A percentile compares a stretch with the other conserved stretches of the same genome.
Conservation (phyloP, 2,113 vertebrate species). For the Lepisosteus oculatus region DNA sequence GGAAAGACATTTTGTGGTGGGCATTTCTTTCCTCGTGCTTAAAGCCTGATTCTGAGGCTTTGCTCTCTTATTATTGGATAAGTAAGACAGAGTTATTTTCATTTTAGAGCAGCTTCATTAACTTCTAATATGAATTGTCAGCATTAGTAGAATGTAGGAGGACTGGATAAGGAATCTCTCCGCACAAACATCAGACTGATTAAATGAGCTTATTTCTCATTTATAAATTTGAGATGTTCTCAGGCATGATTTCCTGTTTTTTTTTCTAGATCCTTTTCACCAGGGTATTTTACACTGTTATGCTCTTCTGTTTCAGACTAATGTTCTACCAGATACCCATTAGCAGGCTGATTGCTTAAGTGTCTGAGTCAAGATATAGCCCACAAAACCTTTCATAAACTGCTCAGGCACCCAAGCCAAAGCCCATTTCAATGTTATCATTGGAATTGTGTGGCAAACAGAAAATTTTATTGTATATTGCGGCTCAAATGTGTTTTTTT, state of each 20-base stretch:
- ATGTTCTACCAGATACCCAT: constrained; percentile 18
- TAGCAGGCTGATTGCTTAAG: constrained; percentile 3
- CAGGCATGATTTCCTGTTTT: background rate
- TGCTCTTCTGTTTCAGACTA: constrained; percentile 3
- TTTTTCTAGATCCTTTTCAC: background rate
- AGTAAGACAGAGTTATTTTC: too few species aligned
- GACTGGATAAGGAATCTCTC: background rate
- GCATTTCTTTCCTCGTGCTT: too few species aligned
- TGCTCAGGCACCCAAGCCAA: background rate
- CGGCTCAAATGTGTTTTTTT: too few species aligned
- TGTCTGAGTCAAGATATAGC: background rate
- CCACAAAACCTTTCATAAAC: background rate
- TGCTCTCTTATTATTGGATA: too few species aligned
- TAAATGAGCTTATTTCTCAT: background rate
- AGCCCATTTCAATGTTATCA: background rate
- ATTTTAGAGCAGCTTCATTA: too few species aligned
- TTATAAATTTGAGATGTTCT: constrained; percentile 1
- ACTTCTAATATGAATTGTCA: too few species aligned
- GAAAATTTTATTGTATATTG: too few species aligned
- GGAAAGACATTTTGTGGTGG: background rate
- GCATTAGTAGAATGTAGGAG: too few species aligned
- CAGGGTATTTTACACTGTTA: constrained; percentile 5
- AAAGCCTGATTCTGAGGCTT: too few species aligned
- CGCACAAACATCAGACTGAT: too few species aligned
- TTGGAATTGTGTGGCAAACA: too few species aligned